Evolutionary conservation across 1,140 invertebrate species (phyloP), one percentile per base, ranked within the genome.

Genomic region (Epicauta chinensis): DNA sequence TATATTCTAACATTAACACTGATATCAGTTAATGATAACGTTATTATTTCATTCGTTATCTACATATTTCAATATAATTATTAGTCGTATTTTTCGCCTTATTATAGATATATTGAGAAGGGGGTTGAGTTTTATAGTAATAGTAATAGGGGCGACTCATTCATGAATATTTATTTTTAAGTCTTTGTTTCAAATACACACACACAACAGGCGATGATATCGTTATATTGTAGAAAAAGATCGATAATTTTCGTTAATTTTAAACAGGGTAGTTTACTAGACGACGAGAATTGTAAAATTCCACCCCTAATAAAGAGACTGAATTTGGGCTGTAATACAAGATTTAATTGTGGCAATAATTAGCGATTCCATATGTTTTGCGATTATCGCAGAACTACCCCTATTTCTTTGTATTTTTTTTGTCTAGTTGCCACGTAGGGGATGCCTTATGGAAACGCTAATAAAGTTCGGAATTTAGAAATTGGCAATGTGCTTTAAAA

Each of bases 401-500:
- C 45, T 23, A 23, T 23, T 23, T 23, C 23, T 3, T n/a, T n/a
- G n/a, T n/a, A n/a, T n/a, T n/a, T n/a, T n/a, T n/a, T n/a, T n/a
- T n/a, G n/a, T n/a, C n/a, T n/a, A n/a, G n/a, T n/a, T n/a, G n/a
- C n/a, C n/a, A n/a, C n/a, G n/a, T n/a, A n/a, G n/a, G n/a, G n/a
- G n/a, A n/a, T n/a, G 23, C 4, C 7, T 23, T 23, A 23, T 23
- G n/a, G n/a, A n/a, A 23, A 23, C 23, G 23, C 4, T 5, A 5
- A 23, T 23, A 23, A 36, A 32, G 53, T 55, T 43, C 37, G 53
- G 40, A 49, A 42, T 49, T 48, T 51, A 58, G 60, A 61, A 61
- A 61, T 61, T 61, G 60, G 60, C 60, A 61, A 61, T 61, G 60
- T 61, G 60, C 57, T 61, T 61, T 61, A 61, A 61, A 61, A 61